These are phyloP conservation scores for Campoplex nolae DNA, from an alignment of 2,888 invertebrate species.

Conservation along the genomic window DNA sequence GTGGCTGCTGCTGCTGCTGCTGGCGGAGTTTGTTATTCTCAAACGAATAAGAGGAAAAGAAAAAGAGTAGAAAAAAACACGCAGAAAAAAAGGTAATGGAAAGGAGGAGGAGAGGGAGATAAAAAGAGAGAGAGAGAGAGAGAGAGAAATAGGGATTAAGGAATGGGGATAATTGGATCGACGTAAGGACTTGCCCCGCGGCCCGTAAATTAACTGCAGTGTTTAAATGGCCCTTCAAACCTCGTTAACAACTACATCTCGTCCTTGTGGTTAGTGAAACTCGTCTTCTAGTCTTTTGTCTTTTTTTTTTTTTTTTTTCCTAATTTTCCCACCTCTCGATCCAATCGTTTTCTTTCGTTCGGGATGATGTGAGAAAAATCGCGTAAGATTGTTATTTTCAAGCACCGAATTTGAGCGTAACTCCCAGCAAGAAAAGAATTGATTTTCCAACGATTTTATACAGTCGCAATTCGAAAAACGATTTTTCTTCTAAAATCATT, in stretches of 20 bases:
- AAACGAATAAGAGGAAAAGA: neutral
- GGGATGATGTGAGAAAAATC: neutral
- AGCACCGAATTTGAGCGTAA: neutral
- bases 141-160: slow-evolving; percentile 2
- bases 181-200: slow-evolving; percentile 66
- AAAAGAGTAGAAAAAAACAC: neutral
- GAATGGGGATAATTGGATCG: slow-evolving; percentile 63
- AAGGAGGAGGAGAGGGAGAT: slow-evolving; percentile 17
- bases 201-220: slow-evolving; percentile 67
- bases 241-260: slow-evolving; percentile 66
- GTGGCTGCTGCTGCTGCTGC: neutral
- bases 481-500: neutral
- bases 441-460: neutral
- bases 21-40: neutral
- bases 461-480: neutral
- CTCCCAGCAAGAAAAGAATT: neutral
- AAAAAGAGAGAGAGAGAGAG: neutral
- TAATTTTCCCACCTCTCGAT: neutral
- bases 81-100: neutral
- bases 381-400: neutral
- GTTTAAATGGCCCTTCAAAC: slow-evolving; percentile 68
- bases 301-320: neutral
- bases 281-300: neutral
- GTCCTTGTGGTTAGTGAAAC: slow-evolving; percentile 51
- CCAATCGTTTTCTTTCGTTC: neutral